Evolutionary conservation across 2,888 invertebrate species (phyloP).

Genomic region (Galerucella calmariensis): DNA sequence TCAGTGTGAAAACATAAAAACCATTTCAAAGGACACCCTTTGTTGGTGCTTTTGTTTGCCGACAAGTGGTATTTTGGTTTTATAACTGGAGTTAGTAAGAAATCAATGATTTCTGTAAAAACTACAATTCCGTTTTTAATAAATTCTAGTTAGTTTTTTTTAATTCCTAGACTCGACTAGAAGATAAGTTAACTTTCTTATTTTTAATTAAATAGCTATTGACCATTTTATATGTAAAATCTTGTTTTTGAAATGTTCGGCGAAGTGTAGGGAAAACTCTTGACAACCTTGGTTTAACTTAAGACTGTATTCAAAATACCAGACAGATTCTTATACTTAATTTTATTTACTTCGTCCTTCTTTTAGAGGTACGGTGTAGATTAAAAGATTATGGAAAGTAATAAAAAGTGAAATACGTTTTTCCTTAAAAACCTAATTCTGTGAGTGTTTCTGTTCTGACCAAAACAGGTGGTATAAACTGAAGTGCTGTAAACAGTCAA

Average conservation of each 20-base stretch:
- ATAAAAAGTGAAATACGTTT: neutral
- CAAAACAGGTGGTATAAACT: neutral
- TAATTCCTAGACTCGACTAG: too few species aligned
- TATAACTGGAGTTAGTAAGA: too few species aligned
- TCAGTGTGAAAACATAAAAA: too few species aligned
- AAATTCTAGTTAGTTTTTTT: too few species aligned
- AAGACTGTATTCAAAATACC: slow-evolving; percentile 1
- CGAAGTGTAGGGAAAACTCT: neutral
- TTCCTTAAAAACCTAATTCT: slow-evolving; percentile 16
- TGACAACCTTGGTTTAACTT: neutral
- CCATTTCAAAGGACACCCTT: too few species aligned
- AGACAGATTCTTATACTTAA: neutral
- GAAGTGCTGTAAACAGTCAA: slow-evolving; percentile 13
- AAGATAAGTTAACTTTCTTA: too few species aligned
- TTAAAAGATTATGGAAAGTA: neutral
- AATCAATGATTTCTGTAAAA: too few species aligned
- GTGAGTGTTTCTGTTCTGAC: slow-evolving; percentile 15
- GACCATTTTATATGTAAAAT: neutral
- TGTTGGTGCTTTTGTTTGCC: too few species aligned
- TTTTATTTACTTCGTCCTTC: neutral
- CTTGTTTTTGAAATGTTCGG: neutral
- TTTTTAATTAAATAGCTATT: too few species aligned
- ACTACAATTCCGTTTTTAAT: too few species aligned
- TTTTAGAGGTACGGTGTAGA: neutral
- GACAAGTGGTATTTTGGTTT: too few species aligned